These are phyloP conservation scores for Dexiosoma caninum DNA, from an alignment of 2,888 invertebrate genomes.

Conservation along the genomic window DNA sequence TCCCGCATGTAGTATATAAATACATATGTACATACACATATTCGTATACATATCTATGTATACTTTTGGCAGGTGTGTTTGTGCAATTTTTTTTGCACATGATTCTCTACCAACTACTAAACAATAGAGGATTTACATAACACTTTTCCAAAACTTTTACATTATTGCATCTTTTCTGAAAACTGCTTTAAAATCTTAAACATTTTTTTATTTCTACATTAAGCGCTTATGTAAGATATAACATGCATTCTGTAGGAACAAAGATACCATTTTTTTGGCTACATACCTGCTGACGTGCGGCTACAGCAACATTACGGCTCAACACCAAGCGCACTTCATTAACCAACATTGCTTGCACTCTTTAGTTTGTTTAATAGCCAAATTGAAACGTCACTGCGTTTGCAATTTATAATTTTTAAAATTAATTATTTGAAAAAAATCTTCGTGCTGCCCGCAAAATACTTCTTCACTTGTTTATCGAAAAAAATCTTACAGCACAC, in stretches of 20 bases:
- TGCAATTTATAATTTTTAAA: slow-evolving; percentile 69
- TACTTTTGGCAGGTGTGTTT: neutral
- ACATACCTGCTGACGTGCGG: slow-evolving; percentile 75
- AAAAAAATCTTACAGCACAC: slow-evolving; percentile 56
- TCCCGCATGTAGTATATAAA: neutral
- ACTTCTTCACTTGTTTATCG: slow-evolving; percentile 52
- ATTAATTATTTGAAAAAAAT: slow-evolving; percentile 24
- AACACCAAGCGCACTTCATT: slow-evolving; percentile 74
- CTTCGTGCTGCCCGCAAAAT: slow-evolving; percentile 25
- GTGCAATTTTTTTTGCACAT: slow-evolving; percentile 30
- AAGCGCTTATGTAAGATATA: slow-evolving; percentile 51
- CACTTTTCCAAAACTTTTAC: slow-evolving; percentile 12
- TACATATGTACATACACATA: neutral
- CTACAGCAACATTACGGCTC: slow-evolving; percentile 71
- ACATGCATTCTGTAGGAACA: neutral
- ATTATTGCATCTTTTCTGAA: neutral
- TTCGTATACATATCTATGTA: neutral
- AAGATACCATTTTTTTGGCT: neutral
- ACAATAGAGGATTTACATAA: slow-evolving; percentile 49
- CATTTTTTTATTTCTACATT: neutral
- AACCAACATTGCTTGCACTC: slow-evolving; percentile 67
- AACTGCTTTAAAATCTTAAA: neutral
- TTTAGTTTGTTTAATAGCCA: slow-evolving; percentile 36
- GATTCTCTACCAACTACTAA: neutral
- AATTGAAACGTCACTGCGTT: slow-evolving; percentile 77